These are phyloP conservation scores for Cyphomyrmex costatus DNA, from an alignment of 1,140 invertebrate genomes.

Conservation along the genomic window DNA sequence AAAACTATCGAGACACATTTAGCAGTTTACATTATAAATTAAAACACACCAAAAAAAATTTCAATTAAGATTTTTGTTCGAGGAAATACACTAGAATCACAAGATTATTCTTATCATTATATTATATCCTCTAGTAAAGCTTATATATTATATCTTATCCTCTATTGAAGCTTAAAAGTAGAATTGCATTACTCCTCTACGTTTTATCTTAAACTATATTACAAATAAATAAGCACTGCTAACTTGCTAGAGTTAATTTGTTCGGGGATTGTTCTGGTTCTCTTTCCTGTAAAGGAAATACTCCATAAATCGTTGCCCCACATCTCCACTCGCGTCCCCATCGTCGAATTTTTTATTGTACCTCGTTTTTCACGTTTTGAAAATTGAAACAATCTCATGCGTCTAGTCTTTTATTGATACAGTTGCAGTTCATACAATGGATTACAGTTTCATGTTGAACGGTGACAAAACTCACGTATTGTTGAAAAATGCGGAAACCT, in stretches of 20 bases:
- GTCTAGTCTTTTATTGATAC: background rate
- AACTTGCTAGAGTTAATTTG: background rate
- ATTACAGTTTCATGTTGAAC: background rate
- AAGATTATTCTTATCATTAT: background rate
- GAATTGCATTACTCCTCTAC: background rate
- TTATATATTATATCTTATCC: slow-evolving; percentile 31
- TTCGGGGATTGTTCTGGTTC: background rate
- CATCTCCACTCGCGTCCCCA: slow-evolving; percentile 58
- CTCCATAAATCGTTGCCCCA: slow-evolving; percentile 79
- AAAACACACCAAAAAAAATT: background rate
- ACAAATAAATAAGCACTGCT: slow-evolving; percentile 2
- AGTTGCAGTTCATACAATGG: background rate
- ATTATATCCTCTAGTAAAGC: background rate
- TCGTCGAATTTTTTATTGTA: background rate
- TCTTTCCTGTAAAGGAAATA: slow-evolving; percentile 33
- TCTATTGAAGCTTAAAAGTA: background rate
- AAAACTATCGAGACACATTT: background rate
- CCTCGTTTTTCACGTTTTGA: slow-evolving; percentile 9
- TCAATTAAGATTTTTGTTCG: background rate
- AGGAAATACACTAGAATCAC: background rate
- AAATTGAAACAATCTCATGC: slow-evolving; percentile 20
- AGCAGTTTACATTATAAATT: background rate
- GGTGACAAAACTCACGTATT: slow-evolving; percentile 15
- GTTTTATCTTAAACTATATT: background rate
- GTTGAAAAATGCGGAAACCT: slow-evolving; percentile 6